These are phyloP conservation scores for Heliconius ethilla DNA, from an alignment of 2,888 invertebrate species.

Conservation along the genomic window DNA sequence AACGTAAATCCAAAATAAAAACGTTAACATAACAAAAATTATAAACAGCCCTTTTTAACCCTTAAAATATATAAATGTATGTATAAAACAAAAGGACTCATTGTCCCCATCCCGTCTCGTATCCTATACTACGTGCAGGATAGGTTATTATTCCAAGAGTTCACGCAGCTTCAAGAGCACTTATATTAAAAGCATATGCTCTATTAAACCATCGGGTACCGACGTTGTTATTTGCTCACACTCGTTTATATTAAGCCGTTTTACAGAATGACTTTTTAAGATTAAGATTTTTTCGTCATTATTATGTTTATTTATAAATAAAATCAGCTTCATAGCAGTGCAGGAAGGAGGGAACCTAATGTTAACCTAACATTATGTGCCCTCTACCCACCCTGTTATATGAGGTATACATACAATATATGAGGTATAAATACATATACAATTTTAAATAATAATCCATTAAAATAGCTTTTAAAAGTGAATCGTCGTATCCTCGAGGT, in stretches of 20 bases:
- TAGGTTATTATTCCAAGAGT: conserved; percentile 29
- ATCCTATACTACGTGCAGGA: conserved; percentile 21
- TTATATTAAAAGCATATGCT: conserved; percentile 18
- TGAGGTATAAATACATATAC: no score
- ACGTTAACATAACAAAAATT: not conserved
- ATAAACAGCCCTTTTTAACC: no score
- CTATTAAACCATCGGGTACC: conserved; percentile 5
- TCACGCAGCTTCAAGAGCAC: conserved; percentile 24
- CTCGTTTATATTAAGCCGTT: not conserved
- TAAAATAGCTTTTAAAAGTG: not conserved
- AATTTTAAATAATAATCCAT: not conserved
- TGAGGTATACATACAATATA: no score
- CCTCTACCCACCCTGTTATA: no score
- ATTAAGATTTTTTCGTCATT: not conserved
- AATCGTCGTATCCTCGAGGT: not conserved
- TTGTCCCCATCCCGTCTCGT: conserved; percentile 9
- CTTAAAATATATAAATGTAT: not conserved
- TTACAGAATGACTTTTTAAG: not conserved
- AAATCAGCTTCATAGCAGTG: no score
- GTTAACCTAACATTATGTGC: no score
- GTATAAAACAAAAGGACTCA: not conserved
- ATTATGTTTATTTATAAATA: no score
- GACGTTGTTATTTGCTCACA: conserved; percentile 4
- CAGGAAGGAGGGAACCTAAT: no score
- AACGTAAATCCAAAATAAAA: no score